phyloP scores from a whole-genome alignment of 2,888 invertebrate genomes.

The Julus scanicus region DNA sequence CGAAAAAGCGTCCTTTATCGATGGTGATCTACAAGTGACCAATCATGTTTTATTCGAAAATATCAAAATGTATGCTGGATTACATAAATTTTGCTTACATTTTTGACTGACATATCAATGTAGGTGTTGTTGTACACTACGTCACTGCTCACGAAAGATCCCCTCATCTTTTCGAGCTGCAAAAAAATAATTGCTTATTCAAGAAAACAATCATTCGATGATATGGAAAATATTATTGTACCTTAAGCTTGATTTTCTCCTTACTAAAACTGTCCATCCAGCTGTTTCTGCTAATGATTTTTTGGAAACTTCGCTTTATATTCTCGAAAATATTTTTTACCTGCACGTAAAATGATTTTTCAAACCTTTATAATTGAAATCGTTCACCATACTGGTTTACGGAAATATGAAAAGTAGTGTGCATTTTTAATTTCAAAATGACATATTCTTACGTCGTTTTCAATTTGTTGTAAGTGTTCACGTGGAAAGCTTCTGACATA shows the following conservation, averaged over 20 bases:
- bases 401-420: no score
- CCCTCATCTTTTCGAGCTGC: conserved; percentile 47
- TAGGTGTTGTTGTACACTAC: not conserved
- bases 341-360: not conserved
- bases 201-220: not conserved
- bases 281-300: conserved; percentile 60
- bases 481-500: conserved; percentile 68
- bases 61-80: not conserved
- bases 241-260: conserved; percentile 60
- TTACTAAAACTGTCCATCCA: conserved; percentile 66
- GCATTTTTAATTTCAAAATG: no score
- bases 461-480: conserved; percentile 66
- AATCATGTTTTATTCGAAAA: not conserved
- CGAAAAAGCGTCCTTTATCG: conserved; percentile 67
- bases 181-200: not conserved
- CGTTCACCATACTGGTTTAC: no score
- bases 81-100: not conserved
- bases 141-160: not conserved
- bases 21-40: conserved; percentile 62
- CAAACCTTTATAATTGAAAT: no score
- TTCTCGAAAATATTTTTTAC: not conserved
- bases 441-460: conserved; percentile 65
- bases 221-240: not conserved
- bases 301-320: conserved; percentile 14
- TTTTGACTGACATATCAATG: conserved; percentile 43